Conservation (phyloP, 2,113 vertebrate species). For the Melanocharis versteri region DNA sequence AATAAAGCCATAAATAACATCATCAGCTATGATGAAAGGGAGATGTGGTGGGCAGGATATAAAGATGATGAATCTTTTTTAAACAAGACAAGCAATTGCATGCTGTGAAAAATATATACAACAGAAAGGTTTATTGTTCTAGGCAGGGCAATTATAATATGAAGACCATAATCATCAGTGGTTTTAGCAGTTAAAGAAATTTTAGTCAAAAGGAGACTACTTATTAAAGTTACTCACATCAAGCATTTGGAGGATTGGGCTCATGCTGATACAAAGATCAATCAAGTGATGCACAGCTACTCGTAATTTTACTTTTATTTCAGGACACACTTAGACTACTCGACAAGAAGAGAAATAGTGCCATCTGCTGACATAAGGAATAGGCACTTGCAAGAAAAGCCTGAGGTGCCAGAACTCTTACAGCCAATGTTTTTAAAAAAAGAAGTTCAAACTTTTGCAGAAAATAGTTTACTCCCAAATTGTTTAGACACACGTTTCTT, state of each 20-base stretch:
- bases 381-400: background rate
- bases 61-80: conserved; percentile 30
- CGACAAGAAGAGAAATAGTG: conserved; percentile 65
- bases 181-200: conserved; percentile 16
- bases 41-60: background rate
- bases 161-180: conserved; percentile 15
- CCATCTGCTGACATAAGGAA: conserved; percentile 67
- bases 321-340: background rate
- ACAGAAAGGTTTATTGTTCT: conserved; percentile 41
- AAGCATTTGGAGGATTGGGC: conserved; percentile 34
- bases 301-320: conserved; percentile 33
- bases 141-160: conserved; percentile 21
- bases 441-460: background rate
- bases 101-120: conserved; percentile 44
- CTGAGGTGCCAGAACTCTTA: background rate
- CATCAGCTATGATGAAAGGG: background rate
- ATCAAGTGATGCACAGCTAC: conserved; percentile 15
- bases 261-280: conserved; percentile 45
- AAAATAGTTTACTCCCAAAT: background rate
- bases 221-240: conserved; percentile 30
- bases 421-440: background rate
- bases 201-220: conserved; percentile 13
- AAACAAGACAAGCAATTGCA: conserved; percentile 24
- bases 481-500: background rate
- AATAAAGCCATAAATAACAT: conserved; percentile 49